phyloP scores from a whole-genome alignment of 2,888 invertebrate species.

The Microctonus brassicae region DNA sequence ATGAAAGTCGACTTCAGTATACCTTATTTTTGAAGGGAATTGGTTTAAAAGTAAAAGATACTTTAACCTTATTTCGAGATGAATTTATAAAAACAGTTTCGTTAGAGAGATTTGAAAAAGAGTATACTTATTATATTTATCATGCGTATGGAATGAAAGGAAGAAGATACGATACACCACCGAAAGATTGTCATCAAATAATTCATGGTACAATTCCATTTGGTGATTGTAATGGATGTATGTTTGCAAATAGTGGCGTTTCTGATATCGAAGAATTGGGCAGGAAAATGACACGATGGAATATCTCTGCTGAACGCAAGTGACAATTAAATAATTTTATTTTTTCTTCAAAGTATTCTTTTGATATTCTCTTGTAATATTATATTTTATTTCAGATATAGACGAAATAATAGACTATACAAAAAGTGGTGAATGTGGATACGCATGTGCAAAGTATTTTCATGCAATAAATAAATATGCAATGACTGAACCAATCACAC shows the following conservation, averaged over 20 bases:
- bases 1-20: slow-evolving; percentile 12
- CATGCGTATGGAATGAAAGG: slow-evolving; percentile 25
- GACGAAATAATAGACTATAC: neutral
- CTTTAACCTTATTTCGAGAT: neutral
- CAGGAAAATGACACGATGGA: neutral
- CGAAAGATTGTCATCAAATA: neutral
- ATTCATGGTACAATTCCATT: neutral
- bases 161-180: neutral
- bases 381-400: neutral
- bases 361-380: neutral
- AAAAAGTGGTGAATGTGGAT: neutral
- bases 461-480: neutral
- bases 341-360: neutral
- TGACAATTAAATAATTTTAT: neutral
- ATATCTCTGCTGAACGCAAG: slow-evolving; percentile 6
- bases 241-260: neutral
- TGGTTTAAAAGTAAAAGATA: slow-evolving; percentile 6
- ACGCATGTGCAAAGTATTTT: slow-evolving; percentile 16
- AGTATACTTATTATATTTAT: slow-evolving; percentile 12
- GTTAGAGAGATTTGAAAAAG: slow-evolving; percentile 3
- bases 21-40: slow-evolving; percentile 16
- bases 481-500: neutral
- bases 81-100: slow-evolving; percentile 1
- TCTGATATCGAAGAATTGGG: slow-evolving; percentile 15
- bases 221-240: slow-evolving; percentile 18